Evolutionary conservation across 1,140 invertebrate species (phyloP).

Genomic region (Linepithema humile): DNA sequence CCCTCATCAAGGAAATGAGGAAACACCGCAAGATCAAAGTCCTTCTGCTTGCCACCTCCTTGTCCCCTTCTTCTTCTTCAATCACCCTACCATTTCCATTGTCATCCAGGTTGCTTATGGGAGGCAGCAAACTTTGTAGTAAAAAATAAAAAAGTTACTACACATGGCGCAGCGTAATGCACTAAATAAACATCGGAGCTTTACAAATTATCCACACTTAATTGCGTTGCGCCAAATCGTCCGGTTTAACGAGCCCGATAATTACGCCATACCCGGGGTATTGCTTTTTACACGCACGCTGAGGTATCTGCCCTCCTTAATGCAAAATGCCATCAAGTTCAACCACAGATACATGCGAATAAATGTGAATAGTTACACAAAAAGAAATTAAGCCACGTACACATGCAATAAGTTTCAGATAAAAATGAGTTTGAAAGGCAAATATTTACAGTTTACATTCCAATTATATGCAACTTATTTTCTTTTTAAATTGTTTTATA

Average conservation of each 20-base stretch:
- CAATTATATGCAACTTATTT: too few species aligned
- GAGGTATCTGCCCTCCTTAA: neutral
- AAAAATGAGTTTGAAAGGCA: neutral
- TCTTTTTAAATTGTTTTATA: too few species aligned
- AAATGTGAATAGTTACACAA: constrained; percentile 5
- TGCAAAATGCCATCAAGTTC: constrained; percentile 8
- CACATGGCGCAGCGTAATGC: constrained; percentile 9
- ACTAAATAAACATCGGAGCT: constrained; percentile 44
- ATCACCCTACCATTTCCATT: neutral
- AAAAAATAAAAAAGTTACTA: constrained; percentile 17
- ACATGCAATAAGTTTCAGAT: neutral
- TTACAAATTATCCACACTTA: constrained; percentile 24
- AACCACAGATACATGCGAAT: neutral
- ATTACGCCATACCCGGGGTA: constrained; percentile 25
- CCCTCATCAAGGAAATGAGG: constrained; percentile 57
- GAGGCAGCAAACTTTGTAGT: neutral
- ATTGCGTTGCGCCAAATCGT: constrained; percentile 38
- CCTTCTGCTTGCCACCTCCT: neutral
- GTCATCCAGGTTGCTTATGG: neutral
- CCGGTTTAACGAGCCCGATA: constrained; percentile 34
- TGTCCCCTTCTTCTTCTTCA: constrained; percentile 5
- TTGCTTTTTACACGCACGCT: constrained; percentile 19
- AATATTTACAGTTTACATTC: neutral
- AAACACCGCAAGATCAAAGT: constrained; percentile 39
- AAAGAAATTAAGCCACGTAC: neutral